Evolutionary conservation across 2,888 invertebrate species (phyloP).

Genomic region (Epirrhoe alternata): DNA sequence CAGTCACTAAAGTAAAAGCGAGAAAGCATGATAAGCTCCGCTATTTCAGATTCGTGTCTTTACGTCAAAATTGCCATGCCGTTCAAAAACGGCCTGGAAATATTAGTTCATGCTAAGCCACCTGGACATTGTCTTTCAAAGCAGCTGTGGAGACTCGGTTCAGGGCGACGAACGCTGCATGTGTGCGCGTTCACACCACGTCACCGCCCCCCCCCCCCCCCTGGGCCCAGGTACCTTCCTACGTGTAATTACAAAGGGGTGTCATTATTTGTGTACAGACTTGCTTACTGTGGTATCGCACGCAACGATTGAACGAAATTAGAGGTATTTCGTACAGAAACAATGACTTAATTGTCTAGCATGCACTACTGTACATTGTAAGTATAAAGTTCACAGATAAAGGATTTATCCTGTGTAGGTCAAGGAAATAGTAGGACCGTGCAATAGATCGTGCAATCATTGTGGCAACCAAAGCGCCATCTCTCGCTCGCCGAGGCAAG

Average conservation of each 20-base stretch:
- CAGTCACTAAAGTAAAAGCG: too few relatives aligned
- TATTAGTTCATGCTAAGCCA: too few relatives aligned
- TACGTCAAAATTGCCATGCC: too few relatives aligned
- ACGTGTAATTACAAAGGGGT: slow-evolving; percentile 19
- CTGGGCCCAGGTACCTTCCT: neutral
- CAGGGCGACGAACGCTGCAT: slow-evolving; percentile 8
- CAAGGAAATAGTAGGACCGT: neutral
- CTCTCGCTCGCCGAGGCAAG: neutral
- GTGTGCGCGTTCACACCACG: slow-evolving; percentile 26
- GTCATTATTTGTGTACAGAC: slow-evolving; percentile 8
- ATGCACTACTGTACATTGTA: too few relatives aligned
- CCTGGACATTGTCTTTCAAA: neutral
- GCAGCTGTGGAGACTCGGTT: neutral
- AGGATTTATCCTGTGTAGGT: neutral
- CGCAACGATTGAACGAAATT: slow-evolving; percentile 8
- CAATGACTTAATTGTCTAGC: neutral
- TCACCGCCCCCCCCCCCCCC: slow-evolving; percentile 14
- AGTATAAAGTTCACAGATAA: neutral
- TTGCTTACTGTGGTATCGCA: slow-evolving; percentile 6
- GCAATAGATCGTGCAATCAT: neutral
- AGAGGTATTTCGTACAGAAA: neutral
- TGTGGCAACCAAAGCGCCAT: neutral
- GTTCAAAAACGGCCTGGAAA: too few relatives aligned
- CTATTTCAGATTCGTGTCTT: too few relatives aligned
- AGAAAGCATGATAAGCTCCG: too few relatives aligned